A percentile compares a stretch with the other conserved stretches of the same genome.
phyloP scores from a whole-genome alignment of 2,797 vertebrate species.

The Melanotaenia nigrans region DNA sequence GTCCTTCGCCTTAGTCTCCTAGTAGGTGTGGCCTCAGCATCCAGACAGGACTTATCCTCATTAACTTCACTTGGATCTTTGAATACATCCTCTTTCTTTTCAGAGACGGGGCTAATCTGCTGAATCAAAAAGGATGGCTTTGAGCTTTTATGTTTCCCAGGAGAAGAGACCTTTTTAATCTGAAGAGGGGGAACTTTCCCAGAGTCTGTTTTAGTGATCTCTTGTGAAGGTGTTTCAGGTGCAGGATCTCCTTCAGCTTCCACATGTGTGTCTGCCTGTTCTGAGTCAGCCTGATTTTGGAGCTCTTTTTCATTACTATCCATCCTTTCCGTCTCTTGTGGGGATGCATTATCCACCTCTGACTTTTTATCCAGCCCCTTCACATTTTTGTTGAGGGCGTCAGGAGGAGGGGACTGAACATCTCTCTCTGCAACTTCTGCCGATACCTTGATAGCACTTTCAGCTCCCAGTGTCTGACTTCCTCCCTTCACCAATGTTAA shows the following conservation, averaged over 20 bases:
- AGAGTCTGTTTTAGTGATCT: slow-evolving; percentile 58
- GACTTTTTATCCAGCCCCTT: slow-evolving; percentile 48
- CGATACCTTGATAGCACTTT: slow-evolving; percentile 54
- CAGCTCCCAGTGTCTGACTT: slow-evolving; percentile 50
- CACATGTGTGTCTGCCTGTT: slow-evolving; percentile 55
- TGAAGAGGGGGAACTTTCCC: slow-evolving; percentile 83
- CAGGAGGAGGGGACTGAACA: slow-evolving; percentile 42
- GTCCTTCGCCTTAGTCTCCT: slow-evolving; percentile 72
- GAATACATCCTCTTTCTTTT: slow-evolving; percentile 65
- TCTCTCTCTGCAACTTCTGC: slow-evolving; percentile 53
- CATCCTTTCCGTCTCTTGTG: slow-evolving; percentile 37
- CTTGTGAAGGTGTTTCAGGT: slow-evolving; percentile 62
- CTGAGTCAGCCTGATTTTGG: slow-evolving; percentile 37
- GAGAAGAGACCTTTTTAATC: slow-evolving; percentile 84
- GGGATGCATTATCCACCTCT: slow-evolving; percentile 36
- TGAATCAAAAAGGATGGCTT: slow-evolving; percentile 84
- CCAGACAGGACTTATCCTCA: slow-evolving; percentile 55
- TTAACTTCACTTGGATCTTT: slow-evolving; percentile 59
- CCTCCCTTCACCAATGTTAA: slow-evolving; percentile 79
- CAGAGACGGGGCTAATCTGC: slow-evolving; percentile 70
- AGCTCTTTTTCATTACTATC: slow-evolving; percentile 46
- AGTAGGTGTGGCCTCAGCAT: slow-evolving; percentile 48
- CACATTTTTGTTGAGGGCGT: slow-evolving; percentile 43
- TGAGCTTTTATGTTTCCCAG: slow-evolving; percentile 79
- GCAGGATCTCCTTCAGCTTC: slow-evolving; percentile 65